These are phyloP conservation scores for Mastigias papua DNA, from an alignment of 30 jellyfish, hydroid and myxozoan genomes.

Conservation along the genomic window DNA sequence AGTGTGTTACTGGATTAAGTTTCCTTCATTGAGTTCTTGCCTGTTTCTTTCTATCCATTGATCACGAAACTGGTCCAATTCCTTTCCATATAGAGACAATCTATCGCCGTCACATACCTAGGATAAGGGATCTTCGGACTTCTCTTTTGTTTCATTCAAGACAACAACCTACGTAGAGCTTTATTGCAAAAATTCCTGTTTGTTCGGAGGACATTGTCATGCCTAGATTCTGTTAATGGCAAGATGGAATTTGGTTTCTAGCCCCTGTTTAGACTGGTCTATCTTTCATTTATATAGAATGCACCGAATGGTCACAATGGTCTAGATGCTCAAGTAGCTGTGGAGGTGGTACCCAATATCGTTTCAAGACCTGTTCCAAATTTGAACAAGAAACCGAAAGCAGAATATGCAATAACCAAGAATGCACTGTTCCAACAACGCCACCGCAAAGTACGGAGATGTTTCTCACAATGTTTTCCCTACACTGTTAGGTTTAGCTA, in stretches of 20 bases:
- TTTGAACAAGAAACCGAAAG: conserved; percentile 82
- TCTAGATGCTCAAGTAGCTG: conserved; percentile 90
- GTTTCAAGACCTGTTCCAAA: conserved; percentile 82
- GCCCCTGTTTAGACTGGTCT: conserved; percentile 10
- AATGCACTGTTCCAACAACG: conserved; percentile 78
- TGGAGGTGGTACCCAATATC: conserved; percentile 94
- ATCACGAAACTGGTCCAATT: too few species aligned
- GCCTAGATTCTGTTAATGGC: too few species aligned
- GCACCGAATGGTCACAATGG: conserved; percentile 98
- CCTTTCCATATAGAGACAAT: too few species aligned
- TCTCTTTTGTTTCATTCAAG: too few species aligned
- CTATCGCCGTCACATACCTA: too few species aligned
- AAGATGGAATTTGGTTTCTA: neutral
- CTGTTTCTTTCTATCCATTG: too few species aligned
- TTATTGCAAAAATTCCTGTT: too few species aligned
- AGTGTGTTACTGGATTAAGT: too few species aligned
- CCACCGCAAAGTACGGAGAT: conserved; percentile 50
- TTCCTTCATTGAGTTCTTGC: too few species aligned
- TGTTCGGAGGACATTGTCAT: too few species aligned
- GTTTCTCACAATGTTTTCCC: neutral
- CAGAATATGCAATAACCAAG: conserved; percentile 81
- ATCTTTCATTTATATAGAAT: conserved; percentile 65
- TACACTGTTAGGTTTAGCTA: neutral
- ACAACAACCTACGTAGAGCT: too few species aligned
- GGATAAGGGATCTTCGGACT: too few species aligned